phyloP scores from a whole-genome alignment of 1,140 invertebrate species.

The Leptinotarsa defecta region DNA sequence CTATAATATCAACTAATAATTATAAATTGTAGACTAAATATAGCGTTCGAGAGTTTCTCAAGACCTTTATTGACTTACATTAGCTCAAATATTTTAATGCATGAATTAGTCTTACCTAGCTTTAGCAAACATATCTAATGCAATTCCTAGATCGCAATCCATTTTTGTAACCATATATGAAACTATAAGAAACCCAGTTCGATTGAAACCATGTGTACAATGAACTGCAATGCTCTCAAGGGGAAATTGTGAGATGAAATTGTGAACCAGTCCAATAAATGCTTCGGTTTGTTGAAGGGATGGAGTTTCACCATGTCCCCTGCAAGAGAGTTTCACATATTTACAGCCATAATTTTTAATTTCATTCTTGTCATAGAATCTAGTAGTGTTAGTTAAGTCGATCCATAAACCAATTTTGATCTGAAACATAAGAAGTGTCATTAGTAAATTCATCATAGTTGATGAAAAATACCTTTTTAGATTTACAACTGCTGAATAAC shows the following conservation, averaged over 20 bases:
- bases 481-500: slow-evolving; percentile 75
- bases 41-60: no score
- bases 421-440: slow-evolving; percentile 49
- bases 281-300: slow-evolving; percentile 74
- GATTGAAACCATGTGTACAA: slow-evolving; percentile 99
- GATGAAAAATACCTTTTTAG: slow-evolving; percentile 65
- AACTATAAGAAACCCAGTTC: slow-evolving; percentile 93
- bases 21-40: no score
- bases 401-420: slow-evolving; percentile 93
- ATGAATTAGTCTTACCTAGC: slow-evolving; percentile 34
- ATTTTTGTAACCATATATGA: slow-evolving; percentile 76
- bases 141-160: slow-evolving; percentile 43
- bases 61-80: no score
- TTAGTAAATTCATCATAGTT: not conserved
- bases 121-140: slow-evolving; percentile 44
- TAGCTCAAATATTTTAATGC: no score
- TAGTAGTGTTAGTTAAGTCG: slow-evolving; percentile 91
- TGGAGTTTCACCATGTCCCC: slow-evolving; percentile 83
- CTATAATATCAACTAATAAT: no score
- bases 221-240: slow-evolving; percentile 87
- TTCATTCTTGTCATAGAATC: slow-evolving; percentile 86
- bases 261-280: slow-evolving; percentile 79
- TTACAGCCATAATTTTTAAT: slow-evolving; percentile 75
- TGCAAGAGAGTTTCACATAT: slow-evolving; percentile 87
- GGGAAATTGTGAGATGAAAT: slow-evolving; percentile 80